Conservation (phyloP, 2,113 vertebrate genomes). For the Collichthys lucidus region DNA sequence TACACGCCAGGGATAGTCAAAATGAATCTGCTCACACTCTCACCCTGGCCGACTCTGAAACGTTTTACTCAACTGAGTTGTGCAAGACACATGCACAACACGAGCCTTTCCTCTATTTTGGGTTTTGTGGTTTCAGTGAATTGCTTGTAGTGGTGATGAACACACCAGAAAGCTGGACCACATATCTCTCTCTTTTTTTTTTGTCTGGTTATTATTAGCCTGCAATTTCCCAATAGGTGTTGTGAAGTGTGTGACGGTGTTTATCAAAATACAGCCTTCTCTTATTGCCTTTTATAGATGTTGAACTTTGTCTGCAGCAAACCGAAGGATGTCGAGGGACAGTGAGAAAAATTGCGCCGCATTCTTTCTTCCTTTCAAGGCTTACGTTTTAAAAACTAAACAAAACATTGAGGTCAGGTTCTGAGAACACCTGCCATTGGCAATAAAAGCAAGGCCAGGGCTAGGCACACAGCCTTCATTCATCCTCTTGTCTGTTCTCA, state of each 20-base stretch:
- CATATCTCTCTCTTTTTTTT: background rate
- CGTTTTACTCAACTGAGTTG: background rate
- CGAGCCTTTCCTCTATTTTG: constrained; percentile 36
- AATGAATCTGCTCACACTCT: constrained; percentile 14
- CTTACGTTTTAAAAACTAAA: background rate
- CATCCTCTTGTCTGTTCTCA: constrained; percentile 18
- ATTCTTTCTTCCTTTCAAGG: background rate
- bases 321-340: background rate
- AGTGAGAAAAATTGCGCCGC: background rate
- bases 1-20: constrained; percentile 4
- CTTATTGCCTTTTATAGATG: background rate
- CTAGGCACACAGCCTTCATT: constrained; percentile 15
- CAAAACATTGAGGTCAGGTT: background rate
- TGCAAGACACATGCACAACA: constrained; percentile 12
- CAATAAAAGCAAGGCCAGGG: constrained; percentile 3
- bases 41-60: background rate
- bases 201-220: constrained; percentile 23
- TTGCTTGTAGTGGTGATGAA: constrained; percentile 36
- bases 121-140: constrained; percentile 48
- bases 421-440: constrained; percentile 12
- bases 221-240: constrained; percentile 11
- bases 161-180: constrained; percentile 17
- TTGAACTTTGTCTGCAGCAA: background rate
- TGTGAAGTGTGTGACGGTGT: background rate
- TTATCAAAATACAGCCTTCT: background rate